Base-by-base conservation (phyloP, 2,113 vertebrate species). In the Tricholaema leucomelas region DNA sequence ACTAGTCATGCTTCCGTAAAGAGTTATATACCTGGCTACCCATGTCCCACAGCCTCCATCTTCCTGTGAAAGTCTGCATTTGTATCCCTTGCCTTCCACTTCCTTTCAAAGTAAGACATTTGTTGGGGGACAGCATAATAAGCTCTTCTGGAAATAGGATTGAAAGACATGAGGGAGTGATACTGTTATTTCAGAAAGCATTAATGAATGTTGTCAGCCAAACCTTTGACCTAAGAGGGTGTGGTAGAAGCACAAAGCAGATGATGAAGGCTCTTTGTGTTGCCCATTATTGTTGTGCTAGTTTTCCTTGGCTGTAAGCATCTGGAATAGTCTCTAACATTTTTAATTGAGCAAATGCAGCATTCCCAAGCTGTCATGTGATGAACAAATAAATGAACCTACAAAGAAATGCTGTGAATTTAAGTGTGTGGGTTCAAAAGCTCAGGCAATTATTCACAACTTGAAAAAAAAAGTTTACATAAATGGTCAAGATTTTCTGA, bases 381-480 rank as follows among this genome's bases (percentile, higher is more conserved):
- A 76, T 70, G 74, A 74, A 77, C 44, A 78, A 66, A 69, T 59
- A 84, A 84, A 91, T 2, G 8, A 91, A 87, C 72, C 38, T 85
- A 85, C 64, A 92, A 92, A 90, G 69, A 92, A 91, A 92, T 90
- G 35, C 72, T 52, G 48, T 93, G 78, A 91, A 75, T 80, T 93
- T 90, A 52, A 91, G 48, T 46, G 46, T 90, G 77, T 92, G 79
- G 60, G 60, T 88, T 93, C 88, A 48, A 35, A 66, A 87, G 82
- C 86, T 75, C 38, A 71, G 90, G 61, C 81, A 85, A 3, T 90
- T 91, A 94, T 85, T 92, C 81, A 85, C 55, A 85, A 85, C 54
- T 50, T 5, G 42, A 80, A 94, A 96, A 94, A 94, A 88, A 76
- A 92, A 94, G 30, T 60, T 92, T 93, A 87, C 42, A 89, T 74